These are phyloP conservation scores for Eptesicus fuscus DNA, from an alignment of 2,113 vertebrate species.

Conservation along the genomic window DNA sequence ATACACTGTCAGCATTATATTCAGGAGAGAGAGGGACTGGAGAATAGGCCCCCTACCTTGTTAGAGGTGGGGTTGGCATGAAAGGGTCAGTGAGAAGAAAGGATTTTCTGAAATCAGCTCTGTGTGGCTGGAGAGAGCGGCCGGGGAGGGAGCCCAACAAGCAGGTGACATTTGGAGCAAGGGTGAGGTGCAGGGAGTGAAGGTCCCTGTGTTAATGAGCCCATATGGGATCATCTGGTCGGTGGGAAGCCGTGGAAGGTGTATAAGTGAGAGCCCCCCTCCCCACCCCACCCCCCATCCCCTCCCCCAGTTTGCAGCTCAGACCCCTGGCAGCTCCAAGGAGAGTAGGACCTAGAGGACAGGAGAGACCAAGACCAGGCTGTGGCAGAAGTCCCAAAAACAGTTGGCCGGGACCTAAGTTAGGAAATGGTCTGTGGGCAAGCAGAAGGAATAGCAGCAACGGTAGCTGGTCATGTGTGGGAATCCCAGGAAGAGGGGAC, in stretches of 20 bases:
- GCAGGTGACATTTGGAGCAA: background rate
- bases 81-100: background rate
- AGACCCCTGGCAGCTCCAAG: background rate
- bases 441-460: background rate
- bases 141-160: background rate
- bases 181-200: background rate
- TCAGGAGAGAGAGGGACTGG: background rate
- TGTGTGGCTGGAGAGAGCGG: background rate
- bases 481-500: background rate
- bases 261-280: rapidly evolving
- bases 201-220: rapidly evolving
- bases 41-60: background rate
- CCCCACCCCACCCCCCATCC: no score
- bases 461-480: background rate
- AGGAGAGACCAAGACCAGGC: background rate
- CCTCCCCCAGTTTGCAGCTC: rapidly evolving
- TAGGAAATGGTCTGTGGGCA: background rate
- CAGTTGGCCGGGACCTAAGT: background rate
- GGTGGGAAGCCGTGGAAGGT: background rate
- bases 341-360: background rate
- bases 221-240: background rate
- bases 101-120: background rate
- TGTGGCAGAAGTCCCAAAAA: background rate
- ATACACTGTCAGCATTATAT: background rate
- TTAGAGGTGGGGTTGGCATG: background rate